Base-by-base conservation (phyloP, 2,888 invertebrate species). In the Habrosyne pyritoides region DNA sequence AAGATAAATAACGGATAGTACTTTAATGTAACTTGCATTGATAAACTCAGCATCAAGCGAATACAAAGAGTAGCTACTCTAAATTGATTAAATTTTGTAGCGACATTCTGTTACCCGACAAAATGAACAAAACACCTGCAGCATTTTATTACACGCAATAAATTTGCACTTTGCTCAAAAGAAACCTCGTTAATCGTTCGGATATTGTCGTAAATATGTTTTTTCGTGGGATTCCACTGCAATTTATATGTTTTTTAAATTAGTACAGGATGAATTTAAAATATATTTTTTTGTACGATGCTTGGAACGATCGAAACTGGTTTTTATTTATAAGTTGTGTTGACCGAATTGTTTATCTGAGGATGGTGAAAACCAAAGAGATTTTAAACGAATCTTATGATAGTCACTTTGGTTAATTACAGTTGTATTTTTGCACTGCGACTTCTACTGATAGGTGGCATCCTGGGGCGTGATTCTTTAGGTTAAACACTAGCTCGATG, bases 71-170 rank as follows among this genome's bases (percentile, higher is more conserved):
- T 5, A 24, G 24, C 7, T 18, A 18, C 8, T 18, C 42, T n/a
- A 18, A 42, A 42, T 42, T 42, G 42, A 42, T 42, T 18, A n/a
- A 14, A 42, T 42, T 18, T 42, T 42, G 18, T 69, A 66, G 72
- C n/a, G 76, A 73, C 69, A 73, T 65, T 67, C 55, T 67, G 59
- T 62, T 65, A 55, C 67, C 42, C 8, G 42, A 42, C 42, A 18
- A 42, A 42, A 42, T 42, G 1, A 42, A 42, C 14, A 42, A 42
- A 42, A 6, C 42, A 42, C 42, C 18, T 42, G 42, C 42, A 18
- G n/a, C 42, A 42, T 18, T 42, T 42, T 42, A 18, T 42, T 42
- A 42, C 36, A 18, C 18, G 42, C 18, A 18, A 42, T 42, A 42
- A 42, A 42, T 42, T 42, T 6, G 18, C 42, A 42, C n/a, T 42